Evolutionary conservation across 2,113 vertebrate species (phyloP).

Genomic region (Eublepharis macularius): DNA sequence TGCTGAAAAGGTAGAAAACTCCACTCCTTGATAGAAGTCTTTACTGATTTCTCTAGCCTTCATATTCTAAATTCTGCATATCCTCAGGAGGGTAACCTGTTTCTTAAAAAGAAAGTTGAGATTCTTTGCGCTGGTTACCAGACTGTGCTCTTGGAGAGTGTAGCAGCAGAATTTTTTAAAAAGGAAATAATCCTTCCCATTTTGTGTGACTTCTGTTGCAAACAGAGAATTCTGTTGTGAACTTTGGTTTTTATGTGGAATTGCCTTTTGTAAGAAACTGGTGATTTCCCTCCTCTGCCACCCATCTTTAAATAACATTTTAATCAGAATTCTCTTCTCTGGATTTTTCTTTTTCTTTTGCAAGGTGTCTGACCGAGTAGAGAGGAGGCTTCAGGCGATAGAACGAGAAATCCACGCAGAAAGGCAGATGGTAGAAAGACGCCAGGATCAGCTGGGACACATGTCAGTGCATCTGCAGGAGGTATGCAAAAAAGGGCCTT

Average conservation of each 20-base stretch:
- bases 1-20: too few relatives aligned
- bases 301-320: background rate
- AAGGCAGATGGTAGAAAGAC: slow-evolving; percentile 74
- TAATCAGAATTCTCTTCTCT: background rate
- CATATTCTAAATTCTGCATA: background rate
- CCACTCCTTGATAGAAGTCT: too few relatives aligned
- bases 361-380: slow-evolving; percentile 86
- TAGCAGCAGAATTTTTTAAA: background rate
- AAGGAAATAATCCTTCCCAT: background rate
- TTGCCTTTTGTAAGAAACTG: too few relatives aligned
- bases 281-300: background rate
- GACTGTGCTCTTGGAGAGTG: background rate
- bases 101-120: background rate
- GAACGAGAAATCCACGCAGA: slow-evolving; percentile 84
- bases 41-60: background rate
- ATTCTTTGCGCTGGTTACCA: background rate
- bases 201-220: background rate
- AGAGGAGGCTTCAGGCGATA: slow-evolving; percentile 87
- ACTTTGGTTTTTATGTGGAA: too few relatives aligned
- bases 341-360: slow-evolving; percentile 7
- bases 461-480: slow-evolving; percentile 83
- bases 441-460: slow-evolving; percentile 75
- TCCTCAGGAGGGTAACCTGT: background rate
- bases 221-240: too few relatives aligned
- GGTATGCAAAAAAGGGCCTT: slow-evolving; percentile 70